Percentiles rank a stretch among this genome's conserved stretches.
Evolutionary conservation across 53 echinoderm and acorn worm species (phyloP).

Genomic region (Temnopleurus reevesii): DNA sequence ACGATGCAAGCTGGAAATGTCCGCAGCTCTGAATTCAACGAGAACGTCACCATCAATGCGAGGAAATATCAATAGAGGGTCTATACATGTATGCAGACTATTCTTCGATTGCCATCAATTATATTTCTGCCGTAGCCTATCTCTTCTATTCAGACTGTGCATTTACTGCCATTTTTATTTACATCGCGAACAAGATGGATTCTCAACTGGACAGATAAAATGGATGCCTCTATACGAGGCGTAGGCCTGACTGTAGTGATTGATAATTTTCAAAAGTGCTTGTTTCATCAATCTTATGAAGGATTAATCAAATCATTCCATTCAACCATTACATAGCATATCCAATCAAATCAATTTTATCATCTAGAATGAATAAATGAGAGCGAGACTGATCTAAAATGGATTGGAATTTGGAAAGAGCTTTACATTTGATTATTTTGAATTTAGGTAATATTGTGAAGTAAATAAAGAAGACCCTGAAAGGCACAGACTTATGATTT

Average conservation of each 20-base stretch:
- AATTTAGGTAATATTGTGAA: no score
- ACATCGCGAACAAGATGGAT: no score
- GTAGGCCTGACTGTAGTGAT: neutral
- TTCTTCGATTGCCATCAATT: neutral
- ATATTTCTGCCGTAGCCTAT: no score
- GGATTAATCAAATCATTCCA: neutral
- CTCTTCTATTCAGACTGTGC: no score
- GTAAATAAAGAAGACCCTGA: no score
- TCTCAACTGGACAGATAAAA: no score
- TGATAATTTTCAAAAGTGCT: neutral
- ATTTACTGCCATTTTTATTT: no score
- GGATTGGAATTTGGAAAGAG: neutral
- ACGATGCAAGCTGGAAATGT: neutral
- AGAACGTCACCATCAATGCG: neutral
- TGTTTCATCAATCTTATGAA: neutral
- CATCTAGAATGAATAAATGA: neutral
- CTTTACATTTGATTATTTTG: neutral
- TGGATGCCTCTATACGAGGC: no score
- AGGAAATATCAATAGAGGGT: neutral
- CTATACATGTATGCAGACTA: neutral
- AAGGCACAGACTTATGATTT: no score
- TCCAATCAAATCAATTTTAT: neutral
- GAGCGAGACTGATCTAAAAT: neutral
- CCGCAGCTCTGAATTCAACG: neutral
- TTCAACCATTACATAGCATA: neutral